phyloP scores from a whole-genome alignment of 2,888 invertebrate genomes.

The Tetranychus piercei region DNA sequence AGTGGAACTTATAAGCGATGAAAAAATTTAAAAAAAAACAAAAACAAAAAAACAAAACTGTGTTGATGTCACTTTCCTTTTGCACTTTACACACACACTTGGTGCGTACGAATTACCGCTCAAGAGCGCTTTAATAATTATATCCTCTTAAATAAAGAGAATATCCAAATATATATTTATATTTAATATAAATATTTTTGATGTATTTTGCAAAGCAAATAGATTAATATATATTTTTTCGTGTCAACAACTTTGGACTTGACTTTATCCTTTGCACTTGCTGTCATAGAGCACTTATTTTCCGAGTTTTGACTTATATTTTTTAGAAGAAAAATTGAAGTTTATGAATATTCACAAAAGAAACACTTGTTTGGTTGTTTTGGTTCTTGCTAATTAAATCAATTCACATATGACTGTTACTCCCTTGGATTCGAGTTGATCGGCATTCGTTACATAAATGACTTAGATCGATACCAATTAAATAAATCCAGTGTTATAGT shows the following conservation, averaged over 20 bases:
- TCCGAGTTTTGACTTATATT: no score
- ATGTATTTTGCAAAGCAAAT: no score
- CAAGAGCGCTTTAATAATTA: background rate
- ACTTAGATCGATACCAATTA: no score
- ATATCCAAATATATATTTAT: background rate
- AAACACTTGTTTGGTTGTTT: no score
- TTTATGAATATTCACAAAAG: no score
- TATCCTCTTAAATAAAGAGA: background rate
- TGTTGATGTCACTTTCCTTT: conserved; percentile 1
- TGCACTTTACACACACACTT: background rate
- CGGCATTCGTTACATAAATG: no score
- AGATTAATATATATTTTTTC: background rate
- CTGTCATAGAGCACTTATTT: no score
- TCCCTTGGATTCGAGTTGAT: no score
- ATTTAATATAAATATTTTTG: background rate
- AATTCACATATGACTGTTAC: no score
- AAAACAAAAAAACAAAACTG: background rate
- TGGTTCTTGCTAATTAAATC: no score
- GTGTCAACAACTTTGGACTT: background rate
- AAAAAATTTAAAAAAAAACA: background rate
- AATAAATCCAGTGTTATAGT: no score
- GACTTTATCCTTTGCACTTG: background rate
- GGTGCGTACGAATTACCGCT: background rate
- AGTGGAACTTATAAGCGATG: background rate
- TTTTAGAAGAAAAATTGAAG: no score